Conservation (phyloP, 2,113 vertebrate genomes). For the Chamaea fasciata region DNA sequence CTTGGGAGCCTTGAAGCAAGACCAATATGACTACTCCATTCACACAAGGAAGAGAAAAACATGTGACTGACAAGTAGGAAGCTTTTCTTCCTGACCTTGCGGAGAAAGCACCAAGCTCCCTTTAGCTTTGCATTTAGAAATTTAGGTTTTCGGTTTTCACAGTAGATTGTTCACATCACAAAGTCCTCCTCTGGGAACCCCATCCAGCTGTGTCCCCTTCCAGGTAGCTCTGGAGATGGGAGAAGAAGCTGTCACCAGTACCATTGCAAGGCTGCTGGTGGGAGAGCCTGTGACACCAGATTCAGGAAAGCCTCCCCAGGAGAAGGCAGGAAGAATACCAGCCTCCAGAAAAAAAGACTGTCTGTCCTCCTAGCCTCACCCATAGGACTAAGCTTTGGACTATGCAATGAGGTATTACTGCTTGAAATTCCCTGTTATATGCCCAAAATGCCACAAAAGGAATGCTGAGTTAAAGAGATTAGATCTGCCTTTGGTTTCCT, state of each 20-base stretch:
- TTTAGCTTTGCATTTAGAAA: neutral
- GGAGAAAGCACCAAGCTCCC: neutral
- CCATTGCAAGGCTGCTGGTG: neutral
- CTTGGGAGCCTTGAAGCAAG: neutral
- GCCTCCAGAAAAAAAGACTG: neutral
- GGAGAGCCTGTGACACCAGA: neutral
- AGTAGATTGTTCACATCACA: neutral
- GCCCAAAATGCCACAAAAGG: neutral
- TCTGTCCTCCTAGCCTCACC: neutral
- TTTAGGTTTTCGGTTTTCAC: neutral
- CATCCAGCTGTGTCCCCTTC: neutral
- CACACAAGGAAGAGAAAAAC: neutral
- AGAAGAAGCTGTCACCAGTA: neutral
- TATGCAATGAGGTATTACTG: neutral
- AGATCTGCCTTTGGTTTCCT: neutral
- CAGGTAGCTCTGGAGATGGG: neutral
- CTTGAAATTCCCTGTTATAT: neutral
- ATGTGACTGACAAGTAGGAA: neutral
- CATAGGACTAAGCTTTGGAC: neutral
- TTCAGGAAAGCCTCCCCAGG: neutral
- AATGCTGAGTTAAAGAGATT: neutral
- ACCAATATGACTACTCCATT: neutral
- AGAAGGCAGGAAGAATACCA: neutral
- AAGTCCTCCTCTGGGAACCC: neutral
- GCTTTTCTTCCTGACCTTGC: neutral